These are phyloP conservation scores for Drosophila maculinotata DNA, from an alignment of 2,888 invertebrate species.

Conservation along the genomic window DNA sequence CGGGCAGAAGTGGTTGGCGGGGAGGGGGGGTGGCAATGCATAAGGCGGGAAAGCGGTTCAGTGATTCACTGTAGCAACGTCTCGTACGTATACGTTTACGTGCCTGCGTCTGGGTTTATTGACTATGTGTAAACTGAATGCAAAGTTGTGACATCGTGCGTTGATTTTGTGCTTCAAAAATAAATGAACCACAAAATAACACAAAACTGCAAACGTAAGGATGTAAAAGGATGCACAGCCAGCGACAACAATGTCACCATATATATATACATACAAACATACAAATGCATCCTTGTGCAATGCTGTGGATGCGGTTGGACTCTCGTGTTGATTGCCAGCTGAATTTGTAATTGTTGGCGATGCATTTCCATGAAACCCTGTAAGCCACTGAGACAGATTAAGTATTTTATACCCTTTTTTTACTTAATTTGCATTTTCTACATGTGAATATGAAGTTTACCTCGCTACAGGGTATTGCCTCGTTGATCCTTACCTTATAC, in stretches of 20 bases:
- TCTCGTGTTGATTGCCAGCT: constrained; percentile 30
- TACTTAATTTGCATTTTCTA: too few relatives aligned
- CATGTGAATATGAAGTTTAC: too few relatives aligned
- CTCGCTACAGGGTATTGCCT: too few relatives aligned
- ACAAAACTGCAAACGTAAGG: constrained; percentile 34
- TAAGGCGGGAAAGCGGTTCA: not conserved
- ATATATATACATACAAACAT: not conserved
- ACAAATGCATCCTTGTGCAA: constrained; percentile 1
- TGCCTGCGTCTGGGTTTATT: constrained; percentile 61
- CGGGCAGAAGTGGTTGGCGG: not conserved
- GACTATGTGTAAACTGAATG: constrained; percentile 67
- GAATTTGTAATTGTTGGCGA: constrained; percentile 42
- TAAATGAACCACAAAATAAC: constrained; percentile 69
- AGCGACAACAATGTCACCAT: not conserved
- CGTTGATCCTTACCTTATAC: too few relatives aligned
- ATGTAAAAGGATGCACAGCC: constrained; percentile 20
- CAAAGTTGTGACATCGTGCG: constrained; percentile 64
- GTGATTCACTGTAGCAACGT: constrained; percentile 15
- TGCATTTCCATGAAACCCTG: constrained; percentile 25
- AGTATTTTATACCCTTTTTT: too few relatives aligned
- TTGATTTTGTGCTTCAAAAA: constrained; percentile 69
- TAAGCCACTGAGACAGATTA: not conserved
- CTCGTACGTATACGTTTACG: constrained; percentile 49
- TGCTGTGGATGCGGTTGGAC: not conserved
- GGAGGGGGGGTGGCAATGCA: not conserved